Evolutionary conservation across 92 coral and sea anemone genomes (phyloP).

Genomic region (Zoanthus solanderi): DNA sequence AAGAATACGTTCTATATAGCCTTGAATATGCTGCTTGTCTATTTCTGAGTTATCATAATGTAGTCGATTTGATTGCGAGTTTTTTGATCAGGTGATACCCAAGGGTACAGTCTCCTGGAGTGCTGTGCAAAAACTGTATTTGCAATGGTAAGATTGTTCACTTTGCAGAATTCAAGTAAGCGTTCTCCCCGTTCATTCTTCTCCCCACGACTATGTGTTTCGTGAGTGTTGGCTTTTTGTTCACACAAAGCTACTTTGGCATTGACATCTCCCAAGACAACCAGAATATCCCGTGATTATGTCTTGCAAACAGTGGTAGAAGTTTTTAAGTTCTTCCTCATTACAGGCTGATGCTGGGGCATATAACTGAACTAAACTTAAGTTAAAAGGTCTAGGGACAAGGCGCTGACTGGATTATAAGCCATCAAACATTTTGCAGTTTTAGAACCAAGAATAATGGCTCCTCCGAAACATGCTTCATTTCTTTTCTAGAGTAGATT

Average conservation of each 20-base stretch:
- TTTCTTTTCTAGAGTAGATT: no score
- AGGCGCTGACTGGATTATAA: neutral
- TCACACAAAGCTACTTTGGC: neutral
- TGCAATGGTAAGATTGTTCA: neutral
- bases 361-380: neutral
- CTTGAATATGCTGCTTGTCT: neutral
- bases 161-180: neutral
- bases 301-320: neutral
- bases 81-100: neutral
- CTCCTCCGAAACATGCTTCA: no score
- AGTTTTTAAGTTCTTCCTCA: neutral
- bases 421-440: neutral
- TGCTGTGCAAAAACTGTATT: neutral
- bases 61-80: neutral
- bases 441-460: no score
- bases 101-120: neutral
- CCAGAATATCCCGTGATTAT: neutral
- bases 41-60: neutral
- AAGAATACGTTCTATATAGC: neutral
- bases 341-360: neutral
- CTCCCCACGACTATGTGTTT: neutral
- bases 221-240: neutral
- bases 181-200: neutral
- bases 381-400: neutral
- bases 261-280: neutral